Conservation (phyloP, 2,113 vertebrate species). For the Ctenomys sociabilis region DNA sequence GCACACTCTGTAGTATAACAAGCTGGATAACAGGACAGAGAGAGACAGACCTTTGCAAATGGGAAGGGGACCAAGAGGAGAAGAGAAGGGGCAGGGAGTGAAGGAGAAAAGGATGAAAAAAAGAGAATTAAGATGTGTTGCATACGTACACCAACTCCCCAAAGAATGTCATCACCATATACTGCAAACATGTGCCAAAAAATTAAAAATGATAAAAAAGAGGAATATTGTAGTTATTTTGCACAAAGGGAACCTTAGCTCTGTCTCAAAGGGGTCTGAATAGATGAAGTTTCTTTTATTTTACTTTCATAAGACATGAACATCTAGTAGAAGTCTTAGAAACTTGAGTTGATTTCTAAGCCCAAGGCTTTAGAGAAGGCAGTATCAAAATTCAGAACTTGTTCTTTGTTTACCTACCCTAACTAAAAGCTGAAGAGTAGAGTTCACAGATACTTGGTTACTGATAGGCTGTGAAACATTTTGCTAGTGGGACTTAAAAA, state of each 20-base stretch:
- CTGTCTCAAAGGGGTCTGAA: background rate
- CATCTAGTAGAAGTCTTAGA: background rate
- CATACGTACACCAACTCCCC: background rate
- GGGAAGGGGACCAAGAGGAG: background rate
- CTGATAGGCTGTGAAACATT: background rate
- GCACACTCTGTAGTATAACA: background rate
- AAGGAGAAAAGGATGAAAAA: background rate
- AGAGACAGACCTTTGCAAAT: background rate
- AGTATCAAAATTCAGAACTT: background rate
- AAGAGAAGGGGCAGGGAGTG: background rate
- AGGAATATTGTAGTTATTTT: background rate
- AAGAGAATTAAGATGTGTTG: background rate
- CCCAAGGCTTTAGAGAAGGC: background rate
- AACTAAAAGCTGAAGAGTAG: background rate
- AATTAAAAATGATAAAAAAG: background rate
- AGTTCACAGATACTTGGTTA: constrained; percentile 5
- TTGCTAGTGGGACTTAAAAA: constrained; percentile 34
- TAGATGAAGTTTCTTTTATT: background rate
- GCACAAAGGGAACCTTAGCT: background rate
- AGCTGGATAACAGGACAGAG: background rate
- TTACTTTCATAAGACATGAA: background rate
- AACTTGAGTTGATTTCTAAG: background rate
- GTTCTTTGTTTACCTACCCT: background rate
- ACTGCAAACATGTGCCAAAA: background rate
- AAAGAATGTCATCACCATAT: background rate